These are phyloP conservation scores for Percopsis omiscomaycus DNA, from an alignment of 2,797 vertebrate genomes.

Conservation along the genomic window DNA sequence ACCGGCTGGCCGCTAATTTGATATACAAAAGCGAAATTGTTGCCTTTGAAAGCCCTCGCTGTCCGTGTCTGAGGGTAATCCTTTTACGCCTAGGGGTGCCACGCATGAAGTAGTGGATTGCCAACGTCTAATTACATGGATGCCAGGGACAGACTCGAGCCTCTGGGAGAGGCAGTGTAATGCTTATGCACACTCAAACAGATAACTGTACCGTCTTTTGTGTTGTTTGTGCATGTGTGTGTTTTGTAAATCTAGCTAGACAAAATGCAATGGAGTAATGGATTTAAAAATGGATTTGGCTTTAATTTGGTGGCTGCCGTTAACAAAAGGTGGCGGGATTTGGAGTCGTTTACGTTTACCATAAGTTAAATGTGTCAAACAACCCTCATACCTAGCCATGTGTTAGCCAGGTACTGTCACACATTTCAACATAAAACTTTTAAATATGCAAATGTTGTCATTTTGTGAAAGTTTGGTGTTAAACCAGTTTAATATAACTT, in stretches of 20 bases:
- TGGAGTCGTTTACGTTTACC: slow-evolving; percentile 8
- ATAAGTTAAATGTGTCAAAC: not conserved
- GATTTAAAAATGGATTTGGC: slow-evolving; percentile 8
- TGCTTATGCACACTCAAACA: slow-evolving; percentile 10
- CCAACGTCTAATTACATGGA: slow-evolving; percentile 54
- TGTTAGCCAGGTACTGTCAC: slow-evolving; percentile 11
- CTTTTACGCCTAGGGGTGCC: slow-evolving; percentile 34
- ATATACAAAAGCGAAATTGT: slow-evolving; percentile 47
- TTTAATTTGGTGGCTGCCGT: slow-evolving; percentile 14
- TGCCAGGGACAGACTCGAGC: slow-evolving; percentile 32
- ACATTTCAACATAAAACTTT: not conserved
- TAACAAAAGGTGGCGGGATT: slow-evolving; percentile 19
- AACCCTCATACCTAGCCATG: slow-evolving; percentile 11
- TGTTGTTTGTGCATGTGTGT: not conserved
- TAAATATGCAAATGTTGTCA: not conserved
- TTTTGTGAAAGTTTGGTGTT: not conserved
- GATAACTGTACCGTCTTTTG: not conserved
- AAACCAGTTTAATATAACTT: not conserved
- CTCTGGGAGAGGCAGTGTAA: not conserved
- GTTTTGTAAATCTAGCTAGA: slow-evolving; percentile 16
- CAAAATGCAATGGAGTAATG: slow-evolving; percentile 17
- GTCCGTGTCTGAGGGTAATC: slow-evolving; percentile 43
- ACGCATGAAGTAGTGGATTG: slow-evolving; percentile 27
- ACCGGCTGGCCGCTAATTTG: slow-evolving; percentile 61
- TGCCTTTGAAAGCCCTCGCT: slow-evolving; percentile 46